Conservation (phyloP, 2,888 invertebrate species). For the Allygus modestus region DNA sequence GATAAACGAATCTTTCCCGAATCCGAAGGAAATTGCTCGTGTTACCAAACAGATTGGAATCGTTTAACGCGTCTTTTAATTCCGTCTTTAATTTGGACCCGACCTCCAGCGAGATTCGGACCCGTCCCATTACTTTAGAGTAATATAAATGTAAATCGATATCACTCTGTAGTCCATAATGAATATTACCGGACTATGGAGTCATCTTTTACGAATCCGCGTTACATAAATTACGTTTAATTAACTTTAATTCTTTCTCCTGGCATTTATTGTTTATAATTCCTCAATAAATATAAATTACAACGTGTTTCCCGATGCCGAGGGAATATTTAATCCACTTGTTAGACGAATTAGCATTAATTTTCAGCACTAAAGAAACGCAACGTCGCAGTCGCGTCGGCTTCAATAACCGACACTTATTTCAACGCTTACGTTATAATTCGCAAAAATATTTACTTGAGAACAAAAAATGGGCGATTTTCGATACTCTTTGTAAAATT, state of each 20-base stretch:
- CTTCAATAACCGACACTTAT: background rate
- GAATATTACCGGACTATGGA: background rate
- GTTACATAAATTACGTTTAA: slow-evolving; percentile 40
- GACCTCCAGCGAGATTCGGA: slow-evolving; percentile 24
- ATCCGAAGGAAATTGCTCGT: slow-evolving; percentile 57
- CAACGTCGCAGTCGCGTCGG: background rate
- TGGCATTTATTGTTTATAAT: slow-evolving; percentile 58
- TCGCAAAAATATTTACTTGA: background rate
- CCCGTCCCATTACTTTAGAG: slow-evolving; percentile 46
- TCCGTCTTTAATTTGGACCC: slow-evolving; percentile 50
- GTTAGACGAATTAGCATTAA: slow-evolving; percentile 53
- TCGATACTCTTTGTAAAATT: too few species aligned
- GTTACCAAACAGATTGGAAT: slow-evolving; percentile 53
- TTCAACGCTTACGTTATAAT: background rate
- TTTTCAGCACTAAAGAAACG: slow-evolving; percentile 16
- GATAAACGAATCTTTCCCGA: slow-evolving; percentile 60
- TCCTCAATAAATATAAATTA: slow-evolving; percentile 55
- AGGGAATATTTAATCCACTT: slow-evolving; percentile 54
- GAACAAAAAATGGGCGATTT: too few species aligned
- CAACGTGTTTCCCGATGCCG: slow-evolving; percentile 32
- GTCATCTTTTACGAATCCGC: slow-evolving; percentile 39
- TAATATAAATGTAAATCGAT: slow-evolving; percentile 56
- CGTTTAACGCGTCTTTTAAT: slow-evolving; percentile 53
- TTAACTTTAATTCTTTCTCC: slow-evolving; percentile 44
- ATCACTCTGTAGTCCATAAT: slow-evolving; percentile 45